Evolutionary conservation across 2,113 vertebrate genomes (phyloP).

Genomic region (Pachycephala philippinensis): DNA sequence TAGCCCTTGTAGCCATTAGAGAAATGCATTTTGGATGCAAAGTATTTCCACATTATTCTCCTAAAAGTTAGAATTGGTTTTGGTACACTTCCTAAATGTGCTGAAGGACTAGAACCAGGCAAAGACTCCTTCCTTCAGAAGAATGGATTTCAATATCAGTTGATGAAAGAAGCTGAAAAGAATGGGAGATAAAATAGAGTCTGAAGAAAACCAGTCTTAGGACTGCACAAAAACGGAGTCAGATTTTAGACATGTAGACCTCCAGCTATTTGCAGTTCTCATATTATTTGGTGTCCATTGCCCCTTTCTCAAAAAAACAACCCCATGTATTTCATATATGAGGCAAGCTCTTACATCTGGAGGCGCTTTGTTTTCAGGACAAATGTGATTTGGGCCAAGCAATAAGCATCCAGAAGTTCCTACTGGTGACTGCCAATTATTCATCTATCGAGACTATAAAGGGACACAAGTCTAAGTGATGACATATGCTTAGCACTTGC

Average conservation of each 20-base stretch:
- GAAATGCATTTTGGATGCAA: neutral
- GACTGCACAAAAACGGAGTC: neutral
- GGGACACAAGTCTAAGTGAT: neutral
- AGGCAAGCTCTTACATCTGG: neutral
- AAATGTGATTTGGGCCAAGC: neutral
- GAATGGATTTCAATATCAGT: neutral
- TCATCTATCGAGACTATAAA: neutral
- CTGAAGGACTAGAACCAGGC: neutral
- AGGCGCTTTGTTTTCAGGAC: neutral
- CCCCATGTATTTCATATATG: neutral
- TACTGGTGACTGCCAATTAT: neutral
- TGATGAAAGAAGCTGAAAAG: slow-evolving; percentile 4
- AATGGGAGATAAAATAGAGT: neutral
- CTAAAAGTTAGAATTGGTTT: neutral
- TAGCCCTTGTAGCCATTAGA: neutral
- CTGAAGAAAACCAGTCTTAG: neutral
- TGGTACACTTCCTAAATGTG: neutral
- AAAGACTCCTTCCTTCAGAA: neutral
- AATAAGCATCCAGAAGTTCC: neutral
- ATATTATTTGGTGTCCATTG: neutral
- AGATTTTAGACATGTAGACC: neutral
- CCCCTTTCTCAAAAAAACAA: neutral
- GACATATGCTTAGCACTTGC: slow-evolving; percentile 7
- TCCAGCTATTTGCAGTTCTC: neutral
- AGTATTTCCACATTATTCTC: neutral